Evolutionary conservation across 2,113 vertebrate genomes (phyloP).

Genomic region (Anhinga anhinga): DNA sequence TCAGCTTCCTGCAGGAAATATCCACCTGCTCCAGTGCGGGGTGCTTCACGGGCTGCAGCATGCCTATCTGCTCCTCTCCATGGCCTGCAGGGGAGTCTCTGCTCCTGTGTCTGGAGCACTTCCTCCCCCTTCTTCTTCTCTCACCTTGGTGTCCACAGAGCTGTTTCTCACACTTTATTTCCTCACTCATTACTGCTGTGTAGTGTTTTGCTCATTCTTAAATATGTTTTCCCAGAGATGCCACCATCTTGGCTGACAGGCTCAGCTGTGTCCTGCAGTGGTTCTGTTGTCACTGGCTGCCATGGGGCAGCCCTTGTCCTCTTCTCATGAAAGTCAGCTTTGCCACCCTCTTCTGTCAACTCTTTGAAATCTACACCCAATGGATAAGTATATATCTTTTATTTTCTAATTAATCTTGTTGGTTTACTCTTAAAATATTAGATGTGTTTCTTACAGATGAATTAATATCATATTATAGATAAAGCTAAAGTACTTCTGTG

Average conservation of each 20-base stretch:
- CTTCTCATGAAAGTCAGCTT: neutral
- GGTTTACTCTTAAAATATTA: neutral
- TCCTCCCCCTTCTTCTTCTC: neutral
- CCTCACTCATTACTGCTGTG: neutral
- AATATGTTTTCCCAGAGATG: neutral
- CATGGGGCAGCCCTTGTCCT: neutral
- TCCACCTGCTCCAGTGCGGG: neutral
- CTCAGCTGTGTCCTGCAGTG: neutral
- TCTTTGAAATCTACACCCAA: neutral
- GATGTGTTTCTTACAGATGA: neutral
- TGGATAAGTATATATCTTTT: neutral
- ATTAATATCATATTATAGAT: neutral
- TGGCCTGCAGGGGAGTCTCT: neutral
- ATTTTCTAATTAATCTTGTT: neutral
- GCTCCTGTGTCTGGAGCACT: neutral
- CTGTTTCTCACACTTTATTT: neutral
- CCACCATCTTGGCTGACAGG: neutral
- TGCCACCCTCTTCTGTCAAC: neutral
- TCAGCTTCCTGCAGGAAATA: neutral
- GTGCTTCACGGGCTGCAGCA: neutral
- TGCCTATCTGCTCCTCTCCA: neutral
- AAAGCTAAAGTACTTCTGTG: neutral
- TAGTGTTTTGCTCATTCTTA: neutral
- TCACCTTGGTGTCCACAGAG: neutral
- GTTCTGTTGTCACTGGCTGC: neutral